Conservation (phyloP, 2,888 invertebrate genomes). For the Napeogenes sylphis region DNA sequence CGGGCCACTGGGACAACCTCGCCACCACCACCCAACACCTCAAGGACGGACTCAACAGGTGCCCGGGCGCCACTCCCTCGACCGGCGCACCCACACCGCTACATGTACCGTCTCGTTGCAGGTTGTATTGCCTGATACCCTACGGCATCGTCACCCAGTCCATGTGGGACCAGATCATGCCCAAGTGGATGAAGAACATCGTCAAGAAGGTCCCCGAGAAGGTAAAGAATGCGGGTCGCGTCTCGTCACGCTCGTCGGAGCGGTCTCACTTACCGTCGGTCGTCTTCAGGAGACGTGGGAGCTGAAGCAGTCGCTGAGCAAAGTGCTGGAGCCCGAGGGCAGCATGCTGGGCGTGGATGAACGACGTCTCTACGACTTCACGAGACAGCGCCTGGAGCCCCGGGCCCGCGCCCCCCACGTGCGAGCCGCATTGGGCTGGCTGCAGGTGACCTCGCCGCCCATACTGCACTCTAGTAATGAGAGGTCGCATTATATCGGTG, state of each 20-base stretch:
- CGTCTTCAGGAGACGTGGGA: constrained; percentile 56
- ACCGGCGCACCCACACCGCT: neutral
- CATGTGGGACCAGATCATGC: constrained; percentile 99
- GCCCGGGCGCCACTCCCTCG: neutral
- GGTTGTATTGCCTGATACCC: constrained; percentile 96
- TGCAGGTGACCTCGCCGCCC: constrained; percentile 78
- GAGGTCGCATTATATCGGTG: no score
- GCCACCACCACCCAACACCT: constrained; percentile 93
- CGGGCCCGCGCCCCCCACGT: constrained; percentile 87
- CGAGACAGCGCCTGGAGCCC: constrained; percentile 84
- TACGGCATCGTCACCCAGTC: constrained; percentile 98
- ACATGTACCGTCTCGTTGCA: constrained; percentile 34
- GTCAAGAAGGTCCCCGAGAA: constrained; percentile 94
- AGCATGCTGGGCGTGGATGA: constrained; percentile 96
- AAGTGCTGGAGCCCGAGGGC: constrained; percentile 97
- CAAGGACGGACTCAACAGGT: constrained; percentile 93
- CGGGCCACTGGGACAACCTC: constrained; percentile 96
- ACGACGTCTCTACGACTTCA: constrained; percentile 96
- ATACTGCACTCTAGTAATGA: no score
- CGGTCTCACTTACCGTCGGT: no score
- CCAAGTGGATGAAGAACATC: constrained; percentile 99
- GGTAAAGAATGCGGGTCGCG: constrained; percentile 46
- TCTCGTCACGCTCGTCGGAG: no score
- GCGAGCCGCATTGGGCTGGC: constrained; percentile 92
- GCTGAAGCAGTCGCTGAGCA: constrained; percentile 79